These are phyloP conservation scores for Tragopan temminckii DNA, from an alignment of 2,797 vertebrate species.

Conservation along the genomic window DNA sequence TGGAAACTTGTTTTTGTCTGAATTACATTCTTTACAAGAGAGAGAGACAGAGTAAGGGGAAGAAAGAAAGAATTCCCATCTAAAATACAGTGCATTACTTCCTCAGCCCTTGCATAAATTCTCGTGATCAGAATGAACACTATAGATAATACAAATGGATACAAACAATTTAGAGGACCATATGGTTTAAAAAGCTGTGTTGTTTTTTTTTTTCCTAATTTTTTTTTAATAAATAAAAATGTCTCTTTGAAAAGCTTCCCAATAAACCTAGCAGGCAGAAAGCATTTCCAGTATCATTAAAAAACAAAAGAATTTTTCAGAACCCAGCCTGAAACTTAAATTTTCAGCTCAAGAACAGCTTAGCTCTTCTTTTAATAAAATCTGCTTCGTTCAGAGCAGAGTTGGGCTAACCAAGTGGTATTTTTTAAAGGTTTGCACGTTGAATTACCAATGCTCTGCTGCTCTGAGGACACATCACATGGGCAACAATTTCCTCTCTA, in stretches of 20 bases:
- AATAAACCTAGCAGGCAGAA: background rate
- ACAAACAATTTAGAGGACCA: background rate
- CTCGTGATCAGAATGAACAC: background rate
- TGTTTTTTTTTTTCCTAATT: too few relatives aligned
- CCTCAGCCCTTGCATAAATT: background rate
- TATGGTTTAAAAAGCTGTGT: fast-evolving
- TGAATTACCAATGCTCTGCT: background rate
- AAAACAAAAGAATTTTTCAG: background rate
- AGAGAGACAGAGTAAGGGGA: background rate
- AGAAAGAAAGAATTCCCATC: background rate
- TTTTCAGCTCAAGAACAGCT: background rate
- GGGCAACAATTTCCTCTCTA: fast-evolving
- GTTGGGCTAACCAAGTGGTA: background rate
- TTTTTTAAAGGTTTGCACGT: background rate
- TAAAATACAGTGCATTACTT: background rate
- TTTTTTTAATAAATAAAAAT: background rate
- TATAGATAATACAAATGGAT: background rate
- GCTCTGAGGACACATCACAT: background rate
- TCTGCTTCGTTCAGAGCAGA: background rate
- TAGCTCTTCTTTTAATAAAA: background rate
- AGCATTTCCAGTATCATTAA: background rate
- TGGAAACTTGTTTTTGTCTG: background rate
- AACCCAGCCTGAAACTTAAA: background rate
- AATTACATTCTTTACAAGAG: background rate
- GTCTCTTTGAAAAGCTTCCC: background rate